phyloP scores from a whole-genome alignment of 2,797 vertebrate species.

The Coregonus suidteri region DNA sequence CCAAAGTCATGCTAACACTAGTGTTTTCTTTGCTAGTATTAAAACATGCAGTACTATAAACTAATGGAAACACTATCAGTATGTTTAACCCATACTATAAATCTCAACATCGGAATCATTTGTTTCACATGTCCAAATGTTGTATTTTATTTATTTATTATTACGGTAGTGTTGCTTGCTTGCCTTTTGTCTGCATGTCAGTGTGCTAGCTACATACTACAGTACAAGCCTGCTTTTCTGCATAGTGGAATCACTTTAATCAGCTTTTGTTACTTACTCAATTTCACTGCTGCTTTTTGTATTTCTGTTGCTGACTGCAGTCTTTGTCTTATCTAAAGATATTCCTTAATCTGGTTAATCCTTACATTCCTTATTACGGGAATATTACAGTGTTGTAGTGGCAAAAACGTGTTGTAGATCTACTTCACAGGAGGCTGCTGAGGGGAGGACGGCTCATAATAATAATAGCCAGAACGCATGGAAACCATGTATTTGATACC shows the following conservation, averaged over 20 bases:
- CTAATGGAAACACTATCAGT: background rate
- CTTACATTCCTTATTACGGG: background rate
- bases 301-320: constrained; percentile 6
- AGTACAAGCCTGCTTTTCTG: constrained; percentile 22
- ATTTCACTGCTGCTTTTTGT: constrained; percentile 26
- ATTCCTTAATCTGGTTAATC: constrained; percentile 28
- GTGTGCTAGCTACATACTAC: background rate
- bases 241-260: constrained; percentile 35
- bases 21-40: background rate
- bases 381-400: constrained; percentile 27
- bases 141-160: constrained; percentile 10
- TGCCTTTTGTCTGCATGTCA: constrained; percentile 4
- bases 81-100: constrained; percentile 21
- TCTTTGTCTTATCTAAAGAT: constrained; percentile 14
- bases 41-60: background rate
- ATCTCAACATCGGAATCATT: constrained; percentile 11
- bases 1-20: background rate
- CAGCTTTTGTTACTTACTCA: too few species aligned
- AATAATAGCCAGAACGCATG: too few species aligned
- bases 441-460: too few species aligned
- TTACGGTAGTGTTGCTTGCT: constrained; percentile 31
- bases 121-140: constrained; percentile 17
- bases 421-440: background rate
- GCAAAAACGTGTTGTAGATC: background rate
- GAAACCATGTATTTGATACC: too few species aligned